These are phyloP conservation scores for Allacma fusca DNA, from an alignment of 2,888 invertebrate species.

Conservation along the genomic window DNA sequence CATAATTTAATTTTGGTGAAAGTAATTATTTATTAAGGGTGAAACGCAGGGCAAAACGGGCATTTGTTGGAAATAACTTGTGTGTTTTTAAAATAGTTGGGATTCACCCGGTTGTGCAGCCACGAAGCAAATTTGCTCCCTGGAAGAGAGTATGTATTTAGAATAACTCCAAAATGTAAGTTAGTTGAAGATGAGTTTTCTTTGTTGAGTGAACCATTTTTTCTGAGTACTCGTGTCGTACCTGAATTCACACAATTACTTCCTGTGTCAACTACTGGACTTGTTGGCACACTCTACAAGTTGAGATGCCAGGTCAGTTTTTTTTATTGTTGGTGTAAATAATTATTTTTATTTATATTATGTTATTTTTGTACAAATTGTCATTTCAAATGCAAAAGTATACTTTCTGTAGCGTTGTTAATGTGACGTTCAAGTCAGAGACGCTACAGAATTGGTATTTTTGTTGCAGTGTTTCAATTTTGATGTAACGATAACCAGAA, in stretches of 20 bases:
- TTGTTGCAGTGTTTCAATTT: too few species aligned
- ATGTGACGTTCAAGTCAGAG: too few species aligned
- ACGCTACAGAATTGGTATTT: too few species aligned
- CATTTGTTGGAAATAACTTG: background rate
- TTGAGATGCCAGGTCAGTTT: conserved; percentile 44
- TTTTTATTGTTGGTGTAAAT: conserved; percentile 14
- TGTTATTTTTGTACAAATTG: background rate
- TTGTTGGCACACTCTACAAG: conserved; percentile 35
- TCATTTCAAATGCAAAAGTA: too few species aligned
- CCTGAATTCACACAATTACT: conserved; percentile 46
- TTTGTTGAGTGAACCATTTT: conserved; percentile 45
- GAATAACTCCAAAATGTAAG: conserved; percentile 46
- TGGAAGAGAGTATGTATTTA: conserved; percentile 40
- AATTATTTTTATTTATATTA: background rate
- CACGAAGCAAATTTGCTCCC: conserved; percentile 42
- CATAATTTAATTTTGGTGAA: too few species aligned
- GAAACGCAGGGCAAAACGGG: background rate
- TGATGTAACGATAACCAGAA: too few species aligned
- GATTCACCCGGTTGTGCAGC: conserved; percentile 39
- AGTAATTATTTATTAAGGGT: too few species aligned
- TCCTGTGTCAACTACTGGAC: conserved; percentile 44
- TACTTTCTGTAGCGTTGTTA: too few species aligned
- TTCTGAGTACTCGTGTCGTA: conserved; percentile 43
- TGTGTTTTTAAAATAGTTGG: conserved; percentile 21
- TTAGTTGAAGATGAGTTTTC: conserved; percentile 37